Conservation (phyloP, 1,140 invertebrate genomes). For the Venustaconcha ellipsiformis region DNA sequence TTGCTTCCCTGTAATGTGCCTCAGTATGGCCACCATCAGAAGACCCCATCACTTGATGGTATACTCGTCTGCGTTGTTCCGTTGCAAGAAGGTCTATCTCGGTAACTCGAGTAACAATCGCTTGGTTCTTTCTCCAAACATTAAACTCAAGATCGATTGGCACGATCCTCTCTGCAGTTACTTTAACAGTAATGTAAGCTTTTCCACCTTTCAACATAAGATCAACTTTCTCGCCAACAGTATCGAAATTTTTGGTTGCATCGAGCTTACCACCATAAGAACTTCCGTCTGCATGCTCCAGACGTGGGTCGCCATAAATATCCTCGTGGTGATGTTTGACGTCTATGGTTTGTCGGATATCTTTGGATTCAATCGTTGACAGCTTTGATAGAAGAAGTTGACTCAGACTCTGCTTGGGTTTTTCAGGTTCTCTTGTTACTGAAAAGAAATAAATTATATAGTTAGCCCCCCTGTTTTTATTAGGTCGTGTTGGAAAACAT, state of each 20-base stretch:
- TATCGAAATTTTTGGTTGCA: constrained; percentile 62
- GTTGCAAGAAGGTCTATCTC: constrained; percentile 65
- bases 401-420: constrained; percentile 46
- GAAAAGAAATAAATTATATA: constrained; percentile 22
- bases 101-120: constrained; percentile 65
- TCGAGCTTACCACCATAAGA: constrained; percentile 16
- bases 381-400: constrained; percentile 50
- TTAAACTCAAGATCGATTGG: constrained; percentile 63
- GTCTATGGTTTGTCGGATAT: constrained; percentile 61
- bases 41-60: constrained; percentile 60
- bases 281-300: constrained; percentile 58
- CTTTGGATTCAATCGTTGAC: constrained; percentile 53
- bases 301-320: constrained; percentile 58
- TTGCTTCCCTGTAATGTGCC: constrained; percentile 9
- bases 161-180: constrained; percentile 61
- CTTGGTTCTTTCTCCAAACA: constrained; percentile 66
- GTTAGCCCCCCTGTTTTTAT: neutral
- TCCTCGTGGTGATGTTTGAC: constrained; percentile 65
- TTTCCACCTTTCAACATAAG: constrained; percentile 60
- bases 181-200: constrained; percentile 61
- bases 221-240: constrained; percentile 65
- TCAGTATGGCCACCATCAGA: constrained; percentile 20
- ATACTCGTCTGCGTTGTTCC: constrained; percentile 59
- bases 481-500: too few relatives aligned
- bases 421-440: constrained; percentile 34